Percentiles rank a stretch among this genome's conserved stretches.
phyloP scores from a whole-genome alignment of 2,113 vertebrate species.

The Phalacrocorax brasilianus region DNA sequence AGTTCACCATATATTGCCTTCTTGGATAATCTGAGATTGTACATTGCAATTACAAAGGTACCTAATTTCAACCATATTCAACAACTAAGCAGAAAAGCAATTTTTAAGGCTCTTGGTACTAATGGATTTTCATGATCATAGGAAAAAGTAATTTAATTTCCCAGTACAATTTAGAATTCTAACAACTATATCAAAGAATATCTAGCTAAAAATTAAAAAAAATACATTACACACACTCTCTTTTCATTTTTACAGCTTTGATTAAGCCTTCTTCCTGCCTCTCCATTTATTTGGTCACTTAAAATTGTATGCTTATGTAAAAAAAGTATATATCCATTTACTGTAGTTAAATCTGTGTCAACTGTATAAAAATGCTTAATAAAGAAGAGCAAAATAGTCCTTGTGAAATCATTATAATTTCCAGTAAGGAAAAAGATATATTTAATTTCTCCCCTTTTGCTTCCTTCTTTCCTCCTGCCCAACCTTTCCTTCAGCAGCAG shows the following conservation, averaged over 20 bases:
- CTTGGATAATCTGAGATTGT: neutral
- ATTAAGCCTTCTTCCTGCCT: neutral
- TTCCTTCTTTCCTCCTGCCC: neutral
- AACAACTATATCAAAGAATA: conserved; percentile 28
- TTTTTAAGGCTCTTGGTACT: neutral
- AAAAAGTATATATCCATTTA: neutral
- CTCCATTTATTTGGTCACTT: conserved; percentile 23
- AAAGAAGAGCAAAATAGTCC: neutral
- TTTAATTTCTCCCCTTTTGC: neutral
- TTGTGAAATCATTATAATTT: neutral
- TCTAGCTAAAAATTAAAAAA: conserved; percentile 2
- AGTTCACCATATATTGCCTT: neutral
- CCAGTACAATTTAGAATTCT: neutral
- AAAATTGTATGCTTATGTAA: neutral
- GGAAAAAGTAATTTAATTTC: conserved; percentile 15
- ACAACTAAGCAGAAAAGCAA: neutral
- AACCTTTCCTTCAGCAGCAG: neutral
- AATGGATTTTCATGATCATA: neutral
- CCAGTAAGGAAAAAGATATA: neutral
- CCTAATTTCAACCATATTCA: neutral
- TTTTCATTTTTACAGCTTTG: neutral
- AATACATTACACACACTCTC: neutral
- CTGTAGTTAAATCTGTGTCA: neutral
- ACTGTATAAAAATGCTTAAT: neutral
- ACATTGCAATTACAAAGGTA: neutral